Evolutionary conservation across 2,888 invertebrate species (phyloP).

Genomic region (Cheilosia scutellata): DNA sequence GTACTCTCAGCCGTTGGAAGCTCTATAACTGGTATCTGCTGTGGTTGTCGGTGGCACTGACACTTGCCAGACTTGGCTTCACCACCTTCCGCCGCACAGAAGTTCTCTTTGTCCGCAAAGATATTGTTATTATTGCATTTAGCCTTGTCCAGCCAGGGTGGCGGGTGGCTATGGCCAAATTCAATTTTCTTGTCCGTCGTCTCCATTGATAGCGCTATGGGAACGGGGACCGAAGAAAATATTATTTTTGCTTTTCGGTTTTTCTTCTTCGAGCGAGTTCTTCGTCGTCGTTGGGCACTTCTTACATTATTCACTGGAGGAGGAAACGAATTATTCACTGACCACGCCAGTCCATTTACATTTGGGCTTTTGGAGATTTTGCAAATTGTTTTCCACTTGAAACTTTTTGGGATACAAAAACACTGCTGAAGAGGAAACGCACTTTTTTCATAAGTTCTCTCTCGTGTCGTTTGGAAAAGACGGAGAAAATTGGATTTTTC

Average conservation of each 20-base stretch:
- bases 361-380: neutral
- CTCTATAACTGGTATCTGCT: conserved; percentile 68
- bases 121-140: conserved; percentile 70
- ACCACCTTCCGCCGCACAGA: conserved; percentile 23
- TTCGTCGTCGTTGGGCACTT: neutral
- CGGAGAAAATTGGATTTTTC: conserved; percentile 65
- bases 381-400: neutral
- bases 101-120: conserved; percentile 62
- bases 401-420: conserved; percentile 37
- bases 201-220: conserved; percentile 51
- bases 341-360: conserved; percentile 25
- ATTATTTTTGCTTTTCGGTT: conserved; percentile 40
- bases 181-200: conserved; percentile 61
- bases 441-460: conserved; percentile 35
- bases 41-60: conserved; percentile 59
- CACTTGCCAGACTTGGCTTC: conserved; percentile 46
- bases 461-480: conserved; percentile 35
- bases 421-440: conserved; percentile 27
- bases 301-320: conserved; percentile 42
- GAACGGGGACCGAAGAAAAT: neutral
- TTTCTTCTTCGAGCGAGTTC: conserved; percentile 14
- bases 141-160: conserved; percentile 63
- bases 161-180: conserved; percentile 50
- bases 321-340: conserved; percentile 29
- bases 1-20: conserved; percentile 67